Conservation (phyloP, 2,888 invertebrate genomes). For the Trimorus sp. region DNA sequence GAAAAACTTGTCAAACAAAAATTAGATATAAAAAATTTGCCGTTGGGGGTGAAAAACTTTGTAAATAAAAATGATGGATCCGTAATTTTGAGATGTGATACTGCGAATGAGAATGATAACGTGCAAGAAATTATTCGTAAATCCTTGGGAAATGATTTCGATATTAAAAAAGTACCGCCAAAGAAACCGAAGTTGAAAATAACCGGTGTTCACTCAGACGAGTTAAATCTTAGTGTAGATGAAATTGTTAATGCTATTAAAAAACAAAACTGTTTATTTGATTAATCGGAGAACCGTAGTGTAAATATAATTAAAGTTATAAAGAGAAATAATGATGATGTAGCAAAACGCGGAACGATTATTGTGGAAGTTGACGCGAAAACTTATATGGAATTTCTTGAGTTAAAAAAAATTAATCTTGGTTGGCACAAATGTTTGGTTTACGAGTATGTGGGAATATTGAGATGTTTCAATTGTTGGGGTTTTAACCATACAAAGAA, state of each 20-base stretch:
- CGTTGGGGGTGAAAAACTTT: constrained; percentile 1
- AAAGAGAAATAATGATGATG: neutral
- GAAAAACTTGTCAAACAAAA: constrained; percentile 6
- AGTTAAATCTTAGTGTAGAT: constrained; percentile 3
- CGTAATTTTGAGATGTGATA: constrained; percentile 7
- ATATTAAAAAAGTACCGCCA: neutral
- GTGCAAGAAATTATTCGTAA: neutral
- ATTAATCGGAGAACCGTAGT: neutral
- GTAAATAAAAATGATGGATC: constrained; percentile 3
- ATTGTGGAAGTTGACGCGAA: constrained; percentile 3
- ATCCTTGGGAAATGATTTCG: constrained; percentile 10
- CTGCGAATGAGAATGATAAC: neutral
- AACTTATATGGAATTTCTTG: constrained; percentile 4
- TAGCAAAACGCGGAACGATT: neutral
- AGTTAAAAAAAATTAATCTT: neutral
- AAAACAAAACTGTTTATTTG: constrained; percentile 16
- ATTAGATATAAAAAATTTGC: constrained; percentile 10
- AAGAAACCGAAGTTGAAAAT: constrained; percentile 24
- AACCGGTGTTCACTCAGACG: constrained; percentile 8
- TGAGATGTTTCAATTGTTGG: constrained; percentile 21
- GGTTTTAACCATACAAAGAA: constrained; percentile 14
- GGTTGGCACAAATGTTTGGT: constrained; percentile 16
- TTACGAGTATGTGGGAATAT: neutral
- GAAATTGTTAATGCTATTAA: constrained; percentile 19
- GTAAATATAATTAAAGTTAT: constrained; percentile 1